These are phyloP conservation scores for Epizoanthus rinbou DNA, from an alignment of 92 coral and sea anemone species.

Conservation along the genomic window DNA sequence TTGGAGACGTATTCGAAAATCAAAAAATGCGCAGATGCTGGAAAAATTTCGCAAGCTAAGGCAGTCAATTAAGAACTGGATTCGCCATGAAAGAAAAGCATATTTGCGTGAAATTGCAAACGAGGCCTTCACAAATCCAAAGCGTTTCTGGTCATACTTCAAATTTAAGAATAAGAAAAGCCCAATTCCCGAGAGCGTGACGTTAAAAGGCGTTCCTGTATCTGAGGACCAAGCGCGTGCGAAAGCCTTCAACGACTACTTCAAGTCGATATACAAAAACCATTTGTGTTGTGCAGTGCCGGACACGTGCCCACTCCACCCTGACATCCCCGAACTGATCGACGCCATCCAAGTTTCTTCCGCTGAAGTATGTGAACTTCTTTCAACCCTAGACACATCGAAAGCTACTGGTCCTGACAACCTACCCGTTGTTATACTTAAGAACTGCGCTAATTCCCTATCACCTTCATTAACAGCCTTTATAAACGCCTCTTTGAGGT, in stretches of 20 bases:
- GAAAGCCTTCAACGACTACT: slow-evolving; percentile 55
- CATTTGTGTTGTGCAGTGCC: slow-evolving; percentile 48
- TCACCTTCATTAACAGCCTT: slow-evolving; percentile 60
- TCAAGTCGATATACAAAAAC: slow-evolving; percentile 58
- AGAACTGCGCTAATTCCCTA: slow-evolving; percentile 48
- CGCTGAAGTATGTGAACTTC: slow-evolving; percentile 49
- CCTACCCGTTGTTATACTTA: slow-evolving; percentile 49
- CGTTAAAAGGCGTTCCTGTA: slow-evolving; percentile 29
- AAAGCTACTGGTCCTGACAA: slow-evolving; percentile 69
- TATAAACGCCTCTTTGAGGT: slow-evolving; percentile 45
- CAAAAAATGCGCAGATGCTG: slow-evolving; percentile 23
- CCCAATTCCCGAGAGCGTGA: slow-evolving; percentile 58
- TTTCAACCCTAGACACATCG: slow-evolving; percentile 39
- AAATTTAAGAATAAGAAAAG: slow-evolving; percentile 48
- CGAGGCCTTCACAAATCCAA: slow-evolving; percentile 52
- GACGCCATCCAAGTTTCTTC: slow-evolving; percentile 51
- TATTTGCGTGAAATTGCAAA: slow-evolving; percentile 49
- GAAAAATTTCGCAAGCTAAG: slow-evolving; percentile 57
- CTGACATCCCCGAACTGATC: slow-evolving; percentile 30
- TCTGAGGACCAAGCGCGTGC: slow-evolving; percentile 53
- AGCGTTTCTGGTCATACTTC: no score
- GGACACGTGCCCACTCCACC: slow-evolving; percentile 35
- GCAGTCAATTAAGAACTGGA: slow-evolving; percentile 53
- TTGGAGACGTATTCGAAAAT: slow-evolving; percentile 44
- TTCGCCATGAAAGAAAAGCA: slow-evolving; percentile 53